These are phyloP conservation scores for Colaptes auratus DNA, from an alignment of 2,113 vertebrate genomes.

Conservation along the genomic window DNA sequence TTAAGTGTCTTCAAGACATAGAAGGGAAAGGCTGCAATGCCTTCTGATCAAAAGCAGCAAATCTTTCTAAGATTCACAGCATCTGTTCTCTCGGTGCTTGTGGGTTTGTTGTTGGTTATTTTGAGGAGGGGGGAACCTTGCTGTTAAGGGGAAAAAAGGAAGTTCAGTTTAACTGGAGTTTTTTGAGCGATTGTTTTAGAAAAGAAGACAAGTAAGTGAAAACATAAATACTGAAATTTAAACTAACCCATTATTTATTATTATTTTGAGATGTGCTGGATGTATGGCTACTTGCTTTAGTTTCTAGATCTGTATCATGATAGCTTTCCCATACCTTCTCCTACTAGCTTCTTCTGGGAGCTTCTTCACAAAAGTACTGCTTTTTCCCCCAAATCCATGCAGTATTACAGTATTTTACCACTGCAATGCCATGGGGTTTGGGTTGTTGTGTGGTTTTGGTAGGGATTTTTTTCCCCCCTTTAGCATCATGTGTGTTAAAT, in stretches of 20 bases:
- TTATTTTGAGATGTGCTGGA: background rate
- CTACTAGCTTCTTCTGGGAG: background rate
- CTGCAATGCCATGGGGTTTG: background rate
- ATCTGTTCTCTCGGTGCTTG: background rate
- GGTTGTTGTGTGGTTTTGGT: fast-evolving
- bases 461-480: background rate
- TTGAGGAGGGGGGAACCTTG: background rate
- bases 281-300: background rate
- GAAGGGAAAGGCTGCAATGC: background rate
- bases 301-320: background rate
- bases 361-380: background rate
- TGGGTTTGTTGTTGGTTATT: background rate
- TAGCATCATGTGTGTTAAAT: background rate
- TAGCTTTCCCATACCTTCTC: background rate
- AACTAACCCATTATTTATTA: background rate
- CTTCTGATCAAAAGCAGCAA: background rate
- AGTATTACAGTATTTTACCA: background rate
- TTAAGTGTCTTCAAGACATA: background rate
- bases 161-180: background rate
- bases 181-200: background rate
- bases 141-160: background rate
- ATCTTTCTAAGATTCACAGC: background rate
- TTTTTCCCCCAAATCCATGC: background rate
- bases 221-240: background rate
- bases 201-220: background rate